Evolutionary conservation across 2,113 vertebrate genomes (phyloP), one percentile per base, ranked within the genome.

Genomic region (Romanogobio albipinnatus): DNA sequence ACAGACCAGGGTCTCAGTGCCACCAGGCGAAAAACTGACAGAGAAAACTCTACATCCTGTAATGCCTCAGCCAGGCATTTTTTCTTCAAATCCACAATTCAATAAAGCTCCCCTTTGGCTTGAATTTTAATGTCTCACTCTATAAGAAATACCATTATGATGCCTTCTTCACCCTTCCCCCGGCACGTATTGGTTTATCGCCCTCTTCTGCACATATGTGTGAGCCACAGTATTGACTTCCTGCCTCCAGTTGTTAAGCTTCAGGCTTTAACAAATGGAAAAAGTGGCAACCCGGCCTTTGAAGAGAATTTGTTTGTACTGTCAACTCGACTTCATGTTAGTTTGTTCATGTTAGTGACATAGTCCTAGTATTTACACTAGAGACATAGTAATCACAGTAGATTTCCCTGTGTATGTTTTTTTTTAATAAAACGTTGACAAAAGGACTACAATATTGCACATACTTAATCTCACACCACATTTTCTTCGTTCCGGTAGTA

Each of bases 401-500:
- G 61, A 29, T 51, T 66, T 11, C 43, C 36, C 19, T 36, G 17
- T 49, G 11, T 33, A 13, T 81, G 9, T 7, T 73, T 73, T 74
- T 51, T 51, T 36, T 36, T 36, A 5, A 9, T 51, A 4, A 51
- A 76, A 56, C 14, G 61, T 47, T 76, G 7, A 29, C 15, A 77
- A 11, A 77, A 6, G 17, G 17, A 56, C 51, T n/a, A 22, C 10
- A 33, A 73, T 43, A 17, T 36, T 11, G 17, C 49, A 36, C 47
- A 24, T 76, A 6, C 9, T 68, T 17, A 10, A 47, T 4, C 9
- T 19, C 10, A 64, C 26, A 26, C 9, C 14, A 19, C 14, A 36
- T 66, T 58, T 73, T 76, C 22, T 58, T 90, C 17, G 17, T 56
- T 91, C 92, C 90, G 93, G 94, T 91, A 99, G 98, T 99, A 89